Percentiles rank a stretch among this genome's conserved stretches.
phyloP scores from a whole-genome alignment of 2,797 vertebrate genomes.

The Anolis apletophallus region DNA sequence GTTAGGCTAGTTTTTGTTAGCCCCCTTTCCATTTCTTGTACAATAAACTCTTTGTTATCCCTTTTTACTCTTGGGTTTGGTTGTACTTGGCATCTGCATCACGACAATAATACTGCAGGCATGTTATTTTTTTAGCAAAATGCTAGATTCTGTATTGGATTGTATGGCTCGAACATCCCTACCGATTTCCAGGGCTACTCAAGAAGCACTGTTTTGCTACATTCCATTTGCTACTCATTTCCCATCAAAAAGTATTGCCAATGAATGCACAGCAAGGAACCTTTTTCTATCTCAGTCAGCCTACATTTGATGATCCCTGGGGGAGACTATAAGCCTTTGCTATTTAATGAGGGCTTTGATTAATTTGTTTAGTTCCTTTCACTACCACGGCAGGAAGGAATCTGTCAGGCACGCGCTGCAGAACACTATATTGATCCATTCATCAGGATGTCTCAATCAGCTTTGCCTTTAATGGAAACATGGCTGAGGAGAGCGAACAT shows the following conservation, averaged over 20 bases:
- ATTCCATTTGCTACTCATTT: constrained; percentile 13
- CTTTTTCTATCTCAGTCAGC: constrained; percentile 14
- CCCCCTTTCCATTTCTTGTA: too few species aligned
- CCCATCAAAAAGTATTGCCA: constrained; percentile 41
- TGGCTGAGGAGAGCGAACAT: constrained; percentile 37
- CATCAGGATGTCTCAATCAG: constrained; percentile 19
- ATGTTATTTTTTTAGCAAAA: background rate
- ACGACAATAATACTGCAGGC: too few species aligned
- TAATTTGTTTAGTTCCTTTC: constrained; percentile 47
- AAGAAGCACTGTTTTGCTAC: background rate
- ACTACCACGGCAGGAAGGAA: constrained; percentile 47
- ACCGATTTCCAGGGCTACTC: background rate
- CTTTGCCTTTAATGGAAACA: constrained; percentile 46
- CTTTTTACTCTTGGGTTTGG: too few species aligned
- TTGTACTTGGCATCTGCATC: too few species aligned
- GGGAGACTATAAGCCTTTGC: constrained; percentile 18
- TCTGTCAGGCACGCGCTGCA: constrained; percentile 45
- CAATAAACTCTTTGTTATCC: too few species aligned
- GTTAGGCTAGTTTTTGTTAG: too few species aligned
- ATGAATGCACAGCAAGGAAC: constrained; percentile 36
- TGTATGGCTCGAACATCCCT: background rate
- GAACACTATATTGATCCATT: constrained; percentile 38
- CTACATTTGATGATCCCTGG: constrained; percentile 34
- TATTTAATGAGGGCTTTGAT: constrained; percentile 54
- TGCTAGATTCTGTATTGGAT: background rate